Base-by-base conservation (phyloP, 2,888 invertebrate genomes). In the Cataglyphis cursor region DNA sequence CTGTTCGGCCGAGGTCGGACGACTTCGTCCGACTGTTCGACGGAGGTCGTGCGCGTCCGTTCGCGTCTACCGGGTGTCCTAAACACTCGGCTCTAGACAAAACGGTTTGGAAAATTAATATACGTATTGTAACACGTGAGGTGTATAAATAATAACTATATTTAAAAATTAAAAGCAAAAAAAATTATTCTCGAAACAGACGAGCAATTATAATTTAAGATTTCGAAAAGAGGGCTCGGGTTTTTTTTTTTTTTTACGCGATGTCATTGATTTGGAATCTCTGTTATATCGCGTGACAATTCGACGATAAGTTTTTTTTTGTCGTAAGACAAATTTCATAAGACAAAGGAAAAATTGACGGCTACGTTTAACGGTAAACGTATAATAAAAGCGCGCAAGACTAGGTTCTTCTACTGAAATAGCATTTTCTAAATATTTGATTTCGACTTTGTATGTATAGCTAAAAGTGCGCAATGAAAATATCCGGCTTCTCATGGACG, bases 1-100 rank as follows among this genome's bases (percentile, higher is more conserved):
- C 87, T 85, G 87, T 81, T 88, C 89, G 91, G 89, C 87, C 89
- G 93, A 92, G 93, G 92, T 93, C 91, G 92, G 92, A 92, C 89
- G 92, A 92, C 87, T 86, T 85, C 88, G 90, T 74, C 57, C n/a
- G 65, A 21, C 48, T 64, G 83, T 81, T 89, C 90, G 86, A 87
- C 89, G 83, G 85, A 87, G 90, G 88, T 90, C 90, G 90, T 81
- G 78, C 83, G 64, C 78, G 84, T 86, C 68, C 82, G 81, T 75
- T 66, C 72, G 80, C 44, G 70, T 85, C 85, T 80, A 78, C 87
- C 66, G 80, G 82, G 75, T 84, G 90, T 82, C 73, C 70, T 41
- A 18, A 70, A 5, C 18, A 18, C 31, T 44, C 31, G 57, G 18
- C 9, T 41, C 6, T 21, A 10, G 12, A 61, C 1, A 48, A 12